Conservation (phyloP, 2,797 vertebrate genomes). For the Zalophus californianus region DNA sequence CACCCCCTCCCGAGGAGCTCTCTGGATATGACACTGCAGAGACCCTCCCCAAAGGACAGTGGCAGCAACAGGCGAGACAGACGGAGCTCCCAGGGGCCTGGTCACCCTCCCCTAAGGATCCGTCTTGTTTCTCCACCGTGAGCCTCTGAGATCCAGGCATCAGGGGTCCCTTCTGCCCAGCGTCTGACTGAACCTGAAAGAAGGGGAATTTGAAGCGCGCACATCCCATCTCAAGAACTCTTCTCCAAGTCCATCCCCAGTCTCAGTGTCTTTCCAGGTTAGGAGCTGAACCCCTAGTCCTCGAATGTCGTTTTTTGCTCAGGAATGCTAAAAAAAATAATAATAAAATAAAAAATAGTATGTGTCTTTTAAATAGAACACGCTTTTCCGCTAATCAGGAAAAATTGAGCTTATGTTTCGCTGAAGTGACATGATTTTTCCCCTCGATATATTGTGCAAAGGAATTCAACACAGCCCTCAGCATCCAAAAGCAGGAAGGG, state of each 20-base stretch:
- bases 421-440: constrained; percentile 55
- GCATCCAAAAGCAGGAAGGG: constrained; percentile 67
- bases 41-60: not conserved
- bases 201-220: rapidly evolving
- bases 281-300: not conserved
- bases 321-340: constrained; percentile 8
- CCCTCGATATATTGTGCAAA: constrained; percentile 63
- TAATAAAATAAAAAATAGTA: not conserved
- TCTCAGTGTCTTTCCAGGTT: not conserved
- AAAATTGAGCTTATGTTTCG: constrained; percentile 44
- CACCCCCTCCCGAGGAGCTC: rapidly evolving
- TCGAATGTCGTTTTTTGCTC: not conserved
- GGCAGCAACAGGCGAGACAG: not conserved
- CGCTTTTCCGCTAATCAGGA: constrained; percentile 68
- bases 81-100: not conserved
- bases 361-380: constrained; percentile 61
- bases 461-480: constrained; percentile 52
- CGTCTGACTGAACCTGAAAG: rapidly evolving
- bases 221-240: not conserved
- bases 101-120: not conserved
- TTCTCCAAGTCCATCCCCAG: not conserved
- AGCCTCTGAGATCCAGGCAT: rapidly evolving
- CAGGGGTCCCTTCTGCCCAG: not conserved
- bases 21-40: rapidly evolving
- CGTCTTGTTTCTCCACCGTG: not conserved